phyloP scores from a whole-genome alignment of 2,888 invertebrate genomes.

The Cremastinae sp. region DNA sequence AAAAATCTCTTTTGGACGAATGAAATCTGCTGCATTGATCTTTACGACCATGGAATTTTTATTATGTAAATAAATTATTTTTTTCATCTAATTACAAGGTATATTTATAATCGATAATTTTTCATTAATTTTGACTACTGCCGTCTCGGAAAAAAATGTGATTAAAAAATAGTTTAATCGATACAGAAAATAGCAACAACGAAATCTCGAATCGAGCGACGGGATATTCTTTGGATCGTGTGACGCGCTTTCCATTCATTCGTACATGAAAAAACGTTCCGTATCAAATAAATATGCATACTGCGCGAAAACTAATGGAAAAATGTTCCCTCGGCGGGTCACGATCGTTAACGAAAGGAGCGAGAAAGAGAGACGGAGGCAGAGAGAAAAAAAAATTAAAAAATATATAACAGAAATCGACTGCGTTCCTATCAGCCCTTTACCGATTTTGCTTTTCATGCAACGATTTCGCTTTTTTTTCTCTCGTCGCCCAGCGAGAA shows the following conservation, averaged over 20 bases:
- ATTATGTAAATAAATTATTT: too few relatives aligned
- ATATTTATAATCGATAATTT: too few relatives aligned
- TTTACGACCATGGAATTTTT: too few relatives aligned
- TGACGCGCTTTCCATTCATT: constrained; percentile 13
- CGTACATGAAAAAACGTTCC: constrained; percentile 9
- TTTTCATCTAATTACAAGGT: too few relatives aligned
- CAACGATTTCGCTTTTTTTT: constrained; percentile 42
- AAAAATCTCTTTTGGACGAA: too few relatives aligned
- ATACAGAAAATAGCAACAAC: too few relatives aligned
- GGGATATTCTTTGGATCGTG: too few relatives aligned
- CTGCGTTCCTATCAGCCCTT: constrained; percentile 26
- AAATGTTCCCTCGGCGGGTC: constrained; percentile 14
- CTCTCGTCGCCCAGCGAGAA: constrained; percentile 25
- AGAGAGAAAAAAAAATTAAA: too few relatives aligned
- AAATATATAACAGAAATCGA: constrained; percentile 18
- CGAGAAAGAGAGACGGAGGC: neutral
- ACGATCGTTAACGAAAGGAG: neutral
- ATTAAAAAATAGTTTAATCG: too few relatives aligned
- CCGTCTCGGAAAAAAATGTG: too few relatives aligned
- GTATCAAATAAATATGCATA: neutral
- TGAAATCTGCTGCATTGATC: too few relatives aligned
- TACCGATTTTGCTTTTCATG: constrained; percentile 43
- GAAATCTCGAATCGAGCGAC: neutral
- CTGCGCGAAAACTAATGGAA: constrained; percentile 2
- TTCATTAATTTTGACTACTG: too few relatives aligned